Evolutionary conservation across 2,797 vertebrate genomes (phyloP).

Genomic region (Cygnus olor): DNA sequence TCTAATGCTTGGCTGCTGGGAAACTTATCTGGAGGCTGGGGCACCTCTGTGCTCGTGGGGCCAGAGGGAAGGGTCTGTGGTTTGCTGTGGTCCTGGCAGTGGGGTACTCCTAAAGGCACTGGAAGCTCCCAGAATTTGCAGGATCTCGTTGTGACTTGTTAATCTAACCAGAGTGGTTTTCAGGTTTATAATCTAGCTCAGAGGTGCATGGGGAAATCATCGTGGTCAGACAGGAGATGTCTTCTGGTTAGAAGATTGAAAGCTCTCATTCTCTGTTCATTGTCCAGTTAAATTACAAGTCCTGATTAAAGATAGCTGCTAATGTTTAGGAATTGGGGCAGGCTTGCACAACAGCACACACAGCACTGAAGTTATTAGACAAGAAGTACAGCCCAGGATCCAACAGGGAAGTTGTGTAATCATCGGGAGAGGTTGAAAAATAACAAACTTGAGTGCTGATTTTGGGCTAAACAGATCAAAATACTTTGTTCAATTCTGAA

Average conservation of each 20-base stretch:
- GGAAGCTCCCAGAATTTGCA: neutral
- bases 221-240: neutral
- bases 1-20: neutral
- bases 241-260: neutral
- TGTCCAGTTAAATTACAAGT: neutral
- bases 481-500: neutral
- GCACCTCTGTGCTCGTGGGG: rapidly evolving
- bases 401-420: neutral
- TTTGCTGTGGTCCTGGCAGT: neutral
- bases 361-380: neutral
- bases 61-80: neutral
- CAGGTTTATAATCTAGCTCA: neutral
- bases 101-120: neutral
- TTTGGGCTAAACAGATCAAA: neutral
- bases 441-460: neutral
- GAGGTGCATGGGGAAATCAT: rapidly evolving
- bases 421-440: neutral
- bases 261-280: neutral
- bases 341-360: neutral
- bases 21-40: neutral
- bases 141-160: neutral
- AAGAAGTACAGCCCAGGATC: neutral
- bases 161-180: neutral
- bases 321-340: neutral
- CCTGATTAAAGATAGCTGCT: slow-evolving; percentile 35